Percentiles rank a stretch among this genome's conserved stretches.
phyloP scores from a whole-genome alignment of 2,888 invertebrate species.

The Melipona beecheii region DNA sequence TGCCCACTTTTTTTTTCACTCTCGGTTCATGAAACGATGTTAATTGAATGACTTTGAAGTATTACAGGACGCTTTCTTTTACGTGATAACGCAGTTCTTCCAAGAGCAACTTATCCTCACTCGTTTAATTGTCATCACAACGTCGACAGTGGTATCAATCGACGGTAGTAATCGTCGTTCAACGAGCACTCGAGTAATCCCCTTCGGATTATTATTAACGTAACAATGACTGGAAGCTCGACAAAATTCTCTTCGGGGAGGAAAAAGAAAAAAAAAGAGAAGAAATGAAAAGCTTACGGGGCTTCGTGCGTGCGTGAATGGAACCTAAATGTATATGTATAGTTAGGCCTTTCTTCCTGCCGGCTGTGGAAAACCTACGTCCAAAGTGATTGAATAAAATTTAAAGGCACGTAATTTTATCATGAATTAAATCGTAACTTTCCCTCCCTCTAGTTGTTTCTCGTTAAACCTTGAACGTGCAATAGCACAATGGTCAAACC shows the following conservation, averaged over 20 bases:
- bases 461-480: no score
- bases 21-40: no score
- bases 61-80: no score
- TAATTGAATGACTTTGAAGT: no score
- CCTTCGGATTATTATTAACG: constrained; percentile 40
- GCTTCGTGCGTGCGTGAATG: constrained; percentile 44
- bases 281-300: constrained; percentile 48
- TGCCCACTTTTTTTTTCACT: no score
- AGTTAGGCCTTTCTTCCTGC: background rate
- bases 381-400: background rate
- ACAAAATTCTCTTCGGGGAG: constrained; percentile 68
- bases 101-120: background rate
- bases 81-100: no score
- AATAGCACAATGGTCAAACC: no score
- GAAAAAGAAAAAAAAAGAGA: constrained; percentile 51
- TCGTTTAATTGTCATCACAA: constrained; percentile 1
- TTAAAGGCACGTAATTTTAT: background rate
- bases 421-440: background rate
- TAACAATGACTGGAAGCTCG: constrained; percentile 76
- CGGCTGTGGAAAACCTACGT: constrained; percentile 4
- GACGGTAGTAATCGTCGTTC: background rate
- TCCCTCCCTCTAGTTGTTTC: no score
- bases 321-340: constrained; percentile 32
- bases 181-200: constrained; percentile 30
- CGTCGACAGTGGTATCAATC: background rate